Conservation (phyloP, 2,797 vertebrate species). For the Lepilemur septentrionalis region DNA sequence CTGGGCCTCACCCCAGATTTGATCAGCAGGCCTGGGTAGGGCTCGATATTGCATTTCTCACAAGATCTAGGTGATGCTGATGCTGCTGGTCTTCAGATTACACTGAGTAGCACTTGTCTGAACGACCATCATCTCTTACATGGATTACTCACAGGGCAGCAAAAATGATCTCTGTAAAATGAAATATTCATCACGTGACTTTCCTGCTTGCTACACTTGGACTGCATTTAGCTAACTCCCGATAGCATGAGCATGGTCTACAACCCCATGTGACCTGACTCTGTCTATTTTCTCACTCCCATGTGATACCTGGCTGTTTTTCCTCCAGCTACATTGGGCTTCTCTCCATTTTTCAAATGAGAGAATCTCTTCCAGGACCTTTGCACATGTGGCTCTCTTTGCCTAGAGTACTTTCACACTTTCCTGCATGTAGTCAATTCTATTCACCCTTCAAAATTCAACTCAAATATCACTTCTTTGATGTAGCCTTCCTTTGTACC, state of each 20-base stretch:
- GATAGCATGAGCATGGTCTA: background rate
- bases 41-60: background rate
- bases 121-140: background rate
- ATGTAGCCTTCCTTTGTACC: background rate
- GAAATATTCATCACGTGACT: background rate
- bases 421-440: background rate
- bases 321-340: background rate
- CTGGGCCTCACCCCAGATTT: background rate
- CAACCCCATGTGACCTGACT: accelerated
- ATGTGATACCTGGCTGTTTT: accelerated
- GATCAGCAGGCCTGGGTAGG: background rate
- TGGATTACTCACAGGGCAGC: background rate
- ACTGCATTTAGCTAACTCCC: background rate
- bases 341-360: background rate
- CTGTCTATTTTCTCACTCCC: background rate
- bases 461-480: background rate
- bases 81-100: background rate
- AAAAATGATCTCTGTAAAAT: background rate
- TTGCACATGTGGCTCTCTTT: background rate
- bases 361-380: background rate
- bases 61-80: background rate
- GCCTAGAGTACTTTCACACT: background rate
- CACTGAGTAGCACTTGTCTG: background rate
- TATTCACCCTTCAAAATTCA: background rate
- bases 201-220: background rate